Evolutionary conservation across 2,113 vertebrate species (phyloP), one percentile per base, ranked within the genome.

Genomic region (Myiagra hebetior): DNA sequence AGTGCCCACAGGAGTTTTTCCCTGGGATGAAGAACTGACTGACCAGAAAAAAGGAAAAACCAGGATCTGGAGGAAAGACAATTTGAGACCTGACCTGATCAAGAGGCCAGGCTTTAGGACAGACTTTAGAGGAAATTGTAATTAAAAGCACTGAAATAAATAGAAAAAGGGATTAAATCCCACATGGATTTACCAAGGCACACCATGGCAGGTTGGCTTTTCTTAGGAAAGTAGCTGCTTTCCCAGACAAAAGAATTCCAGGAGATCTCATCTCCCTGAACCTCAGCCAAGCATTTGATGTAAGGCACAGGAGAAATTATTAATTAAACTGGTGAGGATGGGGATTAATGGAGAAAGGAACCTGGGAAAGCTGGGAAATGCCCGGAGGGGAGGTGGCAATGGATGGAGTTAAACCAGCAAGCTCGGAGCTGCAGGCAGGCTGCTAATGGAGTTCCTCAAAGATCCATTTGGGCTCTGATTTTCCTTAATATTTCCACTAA

Each of bases 271-370:
- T 95, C 86, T 95, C 89, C 80, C 83, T 63, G 79, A 77, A 91
- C 86, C 91, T 95, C 83, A 81, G 79, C 52, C 52, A 70, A 92
- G 72, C 72, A 95, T 74, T 84, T 92, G 94, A 95, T 92, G 91
- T 91, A 84, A 95, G 53, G 94, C 94, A 93, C 96, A 92, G 78
- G 81, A 97, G 95, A 78, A 96, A 95, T 96, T 95, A 95, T 96
- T 97, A 97, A 97, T 97, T 97, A 97, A 95, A 92, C 79, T 63
- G 73, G 63, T 81, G 89, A 89, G 75, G 93, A 91, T 95, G 89
- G 86, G 93, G 89, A 97, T 97, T 96, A 95, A 95, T 95, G 68
- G 83, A 89, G 94, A 95, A 92, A 91, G 87, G 88, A 95, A 89
- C 52, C 55, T 72, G 92, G 89, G 93, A 75, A 46, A 87, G 73